Evolutionary conservation across 2,113 vertebrate genomes (phyloP), one percentile per base, ranked within the genome.

Genomic region (Furnarius figulus): DNA sequence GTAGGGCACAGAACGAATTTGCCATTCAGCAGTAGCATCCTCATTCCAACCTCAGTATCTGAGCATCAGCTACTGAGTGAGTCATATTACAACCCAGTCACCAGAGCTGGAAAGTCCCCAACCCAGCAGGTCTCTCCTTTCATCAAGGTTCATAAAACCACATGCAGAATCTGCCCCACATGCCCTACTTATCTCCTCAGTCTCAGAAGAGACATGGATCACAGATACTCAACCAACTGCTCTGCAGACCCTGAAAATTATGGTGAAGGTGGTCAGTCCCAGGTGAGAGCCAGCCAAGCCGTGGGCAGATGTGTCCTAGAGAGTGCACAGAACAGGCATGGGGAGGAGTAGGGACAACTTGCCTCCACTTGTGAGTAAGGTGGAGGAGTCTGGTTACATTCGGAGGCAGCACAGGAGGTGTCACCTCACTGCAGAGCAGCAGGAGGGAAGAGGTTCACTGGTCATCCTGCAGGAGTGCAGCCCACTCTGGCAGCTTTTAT

Each of bases 81-180:
- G 8, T 85, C 49, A 28, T 61, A 83, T 14, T 52, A 80, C 40
- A 30, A 66, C 28, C 63, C 53, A 88, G 89, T 50, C 83, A 77
- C 62, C 55, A 52, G 91, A 83, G 59, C 58, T 86, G 86, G 58
- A 56, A 93, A 97, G 84, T 84, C 80, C 79, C 68, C 72, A 90
- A n/a, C 49, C 27, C 86, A 90, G 88, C 75, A 92, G 62, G 66
- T 40, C 66, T 74, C 47, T 71, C 71, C 66, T 55, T 88, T 82
- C 71, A 85, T 61, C 49, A 74, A 82, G 37, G 31, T 61, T 27
- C 31, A 78, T 14, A 70, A 10, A 92, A 67, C 22, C 71, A 79
- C 61, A 56, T 8, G 25, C 39, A 63, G 52, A 88, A 76, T 75
- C 47, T 0, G 0, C 52, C n/a, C 47, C 10, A 16, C 5, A n/a